phyloP scores from a whole-genome alignment of 2,113 vertebrate species.

The Dipodomys stephensi region DNA sequence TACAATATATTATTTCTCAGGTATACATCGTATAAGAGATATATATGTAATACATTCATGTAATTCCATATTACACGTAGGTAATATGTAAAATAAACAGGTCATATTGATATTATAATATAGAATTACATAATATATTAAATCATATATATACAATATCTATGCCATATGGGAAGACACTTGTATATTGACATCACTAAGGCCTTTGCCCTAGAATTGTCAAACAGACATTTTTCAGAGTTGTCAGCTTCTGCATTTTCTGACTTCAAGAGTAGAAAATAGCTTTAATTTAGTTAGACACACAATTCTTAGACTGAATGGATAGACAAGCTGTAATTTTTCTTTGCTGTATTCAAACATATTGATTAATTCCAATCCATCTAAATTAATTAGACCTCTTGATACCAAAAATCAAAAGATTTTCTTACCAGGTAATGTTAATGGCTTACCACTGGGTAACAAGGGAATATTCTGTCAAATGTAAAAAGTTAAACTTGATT shows the following conservation, averaged over 20 bases:
- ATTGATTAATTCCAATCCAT: conserved; percentile 11
- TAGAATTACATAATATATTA: neutral
- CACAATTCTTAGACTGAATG: neutral
- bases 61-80: too few relatives aligned
- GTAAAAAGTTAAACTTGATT: conserved; percentile 63
- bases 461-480: neutral
- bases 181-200: neutral
- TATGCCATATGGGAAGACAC: neutral
- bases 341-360: conserved; percentile 13
- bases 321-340: neutral
- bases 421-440: conserved; percentile 26
- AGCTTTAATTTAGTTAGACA: neutral
- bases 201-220: neutral
- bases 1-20: neutral
- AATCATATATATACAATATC: neutral
- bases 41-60: neutral
- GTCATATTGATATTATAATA: too few relatives aligned
- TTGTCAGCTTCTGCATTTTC: neutral
- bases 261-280: neutral
- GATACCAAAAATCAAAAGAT: conserved; percentile 46
- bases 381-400: conserved; percentile 56
- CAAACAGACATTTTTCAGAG: neutral
- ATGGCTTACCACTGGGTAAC: conserved; percentile 21
- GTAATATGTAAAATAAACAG: too few relatives aligned
- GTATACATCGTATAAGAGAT: neutral